Evolutionary conservation across 2,113 vertebrate species (phyloP).

Genomic region (Meleagris gallopavo): DNA sequence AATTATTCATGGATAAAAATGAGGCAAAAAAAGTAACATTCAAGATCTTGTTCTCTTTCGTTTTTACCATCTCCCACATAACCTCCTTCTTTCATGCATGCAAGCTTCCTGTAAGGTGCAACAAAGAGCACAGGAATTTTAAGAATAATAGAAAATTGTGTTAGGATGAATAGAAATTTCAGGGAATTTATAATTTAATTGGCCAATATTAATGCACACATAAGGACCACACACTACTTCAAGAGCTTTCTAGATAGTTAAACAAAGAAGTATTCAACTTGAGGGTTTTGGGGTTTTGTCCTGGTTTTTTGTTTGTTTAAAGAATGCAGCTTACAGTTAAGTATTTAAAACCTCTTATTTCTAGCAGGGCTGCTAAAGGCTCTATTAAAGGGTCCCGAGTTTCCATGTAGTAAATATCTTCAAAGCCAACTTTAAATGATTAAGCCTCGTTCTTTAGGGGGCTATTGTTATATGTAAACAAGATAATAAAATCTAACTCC

Average conservation of each 20-base stretch:
- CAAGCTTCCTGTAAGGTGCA: neutral
- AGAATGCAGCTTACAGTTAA: neutral
- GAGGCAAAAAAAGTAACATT: neutral
- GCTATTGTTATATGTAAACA: constrained; percentile 2
- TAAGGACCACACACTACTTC: neutral
- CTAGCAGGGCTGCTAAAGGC: neutral
- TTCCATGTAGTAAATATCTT: neutral
- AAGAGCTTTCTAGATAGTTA: neutral
- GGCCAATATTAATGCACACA: neutral
- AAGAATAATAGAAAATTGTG: neutral
- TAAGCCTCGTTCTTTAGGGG: neutral
- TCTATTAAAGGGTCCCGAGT: neutral
- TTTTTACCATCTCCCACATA: neutral
- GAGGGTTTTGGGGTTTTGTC: neutral
- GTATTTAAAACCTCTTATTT: neutral
- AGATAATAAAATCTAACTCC: neutral
- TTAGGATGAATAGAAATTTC: neutral
- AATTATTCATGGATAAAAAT: neutral
- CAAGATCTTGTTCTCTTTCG: neutral
- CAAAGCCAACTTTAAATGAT: constrained; percentile 3
- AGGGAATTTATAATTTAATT: neutral
- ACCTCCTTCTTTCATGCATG: neutral
- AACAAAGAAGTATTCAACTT: neutral
- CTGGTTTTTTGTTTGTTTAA: neutral
- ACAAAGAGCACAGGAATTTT: neutral